Conservation (phyloP, 30 jellyfish, hydroid and myxozoan genomes). For the Rhopilema esculentum region DNA sequence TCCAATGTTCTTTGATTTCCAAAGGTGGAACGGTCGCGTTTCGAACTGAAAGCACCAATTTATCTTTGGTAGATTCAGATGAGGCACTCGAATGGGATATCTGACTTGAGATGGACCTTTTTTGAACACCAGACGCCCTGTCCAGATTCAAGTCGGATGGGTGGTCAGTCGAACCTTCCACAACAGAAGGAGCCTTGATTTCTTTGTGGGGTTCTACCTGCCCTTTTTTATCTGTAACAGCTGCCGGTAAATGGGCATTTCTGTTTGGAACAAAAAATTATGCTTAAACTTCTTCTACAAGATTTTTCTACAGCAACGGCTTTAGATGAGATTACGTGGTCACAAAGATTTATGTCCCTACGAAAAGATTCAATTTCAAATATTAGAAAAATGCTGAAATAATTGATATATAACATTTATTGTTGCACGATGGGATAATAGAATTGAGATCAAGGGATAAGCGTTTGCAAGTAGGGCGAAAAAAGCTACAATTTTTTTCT, state of each 20-base stretch:
- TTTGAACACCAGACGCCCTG: too few species aligned
- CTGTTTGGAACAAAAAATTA: not conserved
- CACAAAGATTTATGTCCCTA: not conserved
- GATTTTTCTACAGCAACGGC: not conserved
- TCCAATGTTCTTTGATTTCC: conserved; percentile 18
- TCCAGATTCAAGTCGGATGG: too few species aligned
- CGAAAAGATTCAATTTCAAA: not conserved
- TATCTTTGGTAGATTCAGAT: not conserved
- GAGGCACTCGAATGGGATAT: not conserved
- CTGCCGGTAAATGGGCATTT: not conserved
- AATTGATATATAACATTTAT: too few species aligned
- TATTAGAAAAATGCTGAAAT: not conserved
- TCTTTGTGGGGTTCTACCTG: not conserved
- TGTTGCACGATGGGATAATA: too few species aligned
- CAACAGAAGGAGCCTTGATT: not conserved
- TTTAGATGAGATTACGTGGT: not conserved
- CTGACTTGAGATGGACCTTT: not conserved
- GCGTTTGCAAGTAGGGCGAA: too few species aligned
- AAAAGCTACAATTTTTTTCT: too few species aligned
- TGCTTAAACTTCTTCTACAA: not conserved
- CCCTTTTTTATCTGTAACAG: not conserved
- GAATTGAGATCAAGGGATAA: too few species aligned
- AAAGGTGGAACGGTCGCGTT: conserved; percentile 29
- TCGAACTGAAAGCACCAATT: conserved; percentile 1
- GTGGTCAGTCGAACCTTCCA: too few species aligned